Evolutionary conservation across 2,888 invertebrate species (phyloP), one percentile per base, ranked within the genome.

Genomic region (Melanophora roralis): DNA sequence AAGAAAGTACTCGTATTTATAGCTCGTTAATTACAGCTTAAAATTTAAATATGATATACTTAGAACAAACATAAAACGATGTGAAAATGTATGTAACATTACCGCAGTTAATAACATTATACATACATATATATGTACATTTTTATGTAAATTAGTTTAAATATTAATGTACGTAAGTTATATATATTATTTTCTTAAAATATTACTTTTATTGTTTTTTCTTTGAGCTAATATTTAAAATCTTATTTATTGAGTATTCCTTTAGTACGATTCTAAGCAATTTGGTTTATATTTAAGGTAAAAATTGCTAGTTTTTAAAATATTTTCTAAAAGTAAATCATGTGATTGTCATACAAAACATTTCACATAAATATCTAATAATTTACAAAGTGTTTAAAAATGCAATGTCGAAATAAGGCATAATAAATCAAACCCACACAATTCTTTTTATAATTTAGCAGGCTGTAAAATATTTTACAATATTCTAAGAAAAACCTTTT

Each of bases 331-430:
- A 27, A 5, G 64, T 82, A 86, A 86, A 85, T 88, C 88, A 89
- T 89, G 89, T 89, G 89, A 89, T 89, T 89, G 89, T 89, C 89
- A 89, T 89, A 89, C 89, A 89, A 89, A 89, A 89, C 89, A 89
- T 89, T 89, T 89, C 89, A 89, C 89, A 89, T 74, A 89, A 89
- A 88, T 86, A 65, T 87, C 85, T 85, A 87, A 86, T 86, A 87
- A 88, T 87, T 85, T 89, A 89, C 89, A 89, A 68, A n/a, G n/a
- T 67, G 45, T 67, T 47, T 53, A 14, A 59, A 47, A 27, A 27
- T 27, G 6, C 6, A 6, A 27, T 27, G 27, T 6, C 6, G 3
- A 27, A 27, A 27, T 27, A 5, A 27, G 27, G 27, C 27, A 27
- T 27, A n/a, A n/a, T n/a, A 27, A 6, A 27, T 27, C 27, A 6